Evolutionary conservation across 2,888 invertebrate genomes (phyloP), one percentile per base, ranked within the genome.

Genomic region (Torymus texanus): DNA sequence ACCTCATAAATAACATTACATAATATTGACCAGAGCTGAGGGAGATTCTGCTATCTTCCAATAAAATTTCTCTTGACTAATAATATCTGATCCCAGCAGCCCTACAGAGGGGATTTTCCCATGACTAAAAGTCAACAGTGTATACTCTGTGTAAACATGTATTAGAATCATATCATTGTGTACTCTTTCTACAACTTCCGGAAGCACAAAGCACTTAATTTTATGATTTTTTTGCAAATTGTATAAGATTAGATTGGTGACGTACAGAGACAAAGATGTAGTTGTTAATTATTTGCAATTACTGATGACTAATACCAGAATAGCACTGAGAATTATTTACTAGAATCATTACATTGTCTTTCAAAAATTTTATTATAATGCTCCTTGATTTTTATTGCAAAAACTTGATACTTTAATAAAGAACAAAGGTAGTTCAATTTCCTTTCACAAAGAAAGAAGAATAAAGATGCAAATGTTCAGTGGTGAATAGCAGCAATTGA

Each of bases 401-500:
- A 41, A 41, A 41, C 0, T 58, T 68, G 14, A 56, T 63, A 63
- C 56, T 56, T 13, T 58, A 41, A 50, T 3, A 21, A 21, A 67
- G 50, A 67, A 73, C 65, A 79, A 75, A 59, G 74, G 2, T 62
- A 50, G 62, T 75, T 71, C 18, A 75, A 70, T 14, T 65, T 10
- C 63, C 50, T 70, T 75, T 67, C 41, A 53, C 65, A 66, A 66
- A 67, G 59, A 75, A 59, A 72, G 55, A 50, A 71, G 21, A 61
- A 72, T 61, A 70, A 59, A 51, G 24, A 71, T 71, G 55, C 16
- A 72, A 70, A 71, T 59, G 50, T 50, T 58, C 58, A 75, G 53
- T 59, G 41, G n/a, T 77, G 65, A 77, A 77, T 74, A 18, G 55
- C 58, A 74, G 55, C 74, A 77, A 77, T 74, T 80, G 77, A 80